phyloP scores from a whole-genome alignment of 1,140 invertebrate genomes.

The Calliopsis andreniformis region DNA sequence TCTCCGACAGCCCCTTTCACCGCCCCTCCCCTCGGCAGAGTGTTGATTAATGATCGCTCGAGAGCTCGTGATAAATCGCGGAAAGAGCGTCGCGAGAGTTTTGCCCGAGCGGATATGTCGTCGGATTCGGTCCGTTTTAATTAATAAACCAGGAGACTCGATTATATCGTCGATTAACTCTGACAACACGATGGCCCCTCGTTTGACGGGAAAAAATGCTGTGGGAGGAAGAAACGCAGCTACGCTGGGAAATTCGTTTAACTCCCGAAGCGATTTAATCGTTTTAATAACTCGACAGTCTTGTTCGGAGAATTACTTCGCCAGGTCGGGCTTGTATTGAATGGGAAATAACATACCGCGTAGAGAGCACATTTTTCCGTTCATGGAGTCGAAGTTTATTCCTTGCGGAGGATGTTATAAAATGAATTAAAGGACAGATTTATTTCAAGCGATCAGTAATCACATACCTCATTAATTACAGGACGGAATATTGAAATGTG shows the following conservation, averaged over 20 bases:
- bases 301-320: no score
- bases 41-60: constrained; percentile 62
- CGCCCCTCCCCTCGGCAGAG: constrained; percentile 13
- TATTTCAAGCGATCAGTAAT: no score
- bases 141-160: constrained; percentile 3
- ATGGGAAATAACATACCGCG: neutral
- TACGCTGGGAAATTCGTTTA: neutral
- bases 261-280: no score
- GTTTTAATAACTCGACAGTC: no score
- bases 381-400: no score
- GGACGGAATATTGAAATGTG: no score
- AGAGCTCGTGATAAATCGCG: constrained; percentile 59
- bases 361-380: no score
- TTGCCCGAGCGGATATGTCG: neutral
- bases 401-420: no score
- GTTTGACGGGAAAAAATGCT: neutral
- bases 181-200: neutral
- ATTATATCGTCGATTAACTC: constrained; percentile 24
- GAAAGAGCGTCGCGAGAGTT: constrained; percentile 31
- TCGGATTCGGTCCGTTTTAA: constrained; percentile 40
- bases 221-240: no score
- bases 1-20: constrained; percentile 5
- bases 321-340: no score
- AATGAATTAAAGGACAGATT: no score
- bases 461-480: no score